Conservation (phyloP, 2,797 vertebrate genomes). For the Neosalanx taihuensis region DNA sequence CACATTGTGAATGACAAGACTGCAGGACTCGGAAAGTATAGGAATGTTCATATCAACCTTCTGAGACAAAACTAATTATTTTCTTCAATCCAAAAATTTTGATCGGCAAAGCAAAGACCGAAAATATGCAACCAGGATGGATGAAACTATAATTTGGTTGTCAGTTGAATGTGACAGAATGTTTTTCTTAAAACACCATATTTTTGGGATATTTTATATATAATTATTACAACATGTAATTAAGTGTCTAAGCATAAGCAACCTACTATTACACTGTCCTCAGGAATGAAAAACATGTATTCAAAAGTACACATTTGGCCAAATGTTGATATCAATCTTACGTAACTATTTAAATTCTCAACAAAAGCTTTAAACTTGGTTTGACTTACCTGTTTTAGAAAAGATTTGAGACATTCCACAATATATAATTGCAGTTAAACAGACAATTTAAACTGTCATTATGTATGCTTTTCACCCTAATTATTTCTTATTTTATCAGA, state of each 20-base stretch:
- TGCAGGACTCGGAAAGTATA: slow-evolving; percentile 65
- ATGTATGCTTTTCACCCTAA: slow-evolving; percentile 16
- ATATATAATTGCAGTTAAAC: not conserved
- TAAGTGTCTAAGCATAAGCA: no score
- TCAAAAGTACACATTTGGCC: no score
- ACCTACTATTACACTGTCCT: no score
- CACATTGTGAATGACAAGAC: slow-evolving; percentile 66
- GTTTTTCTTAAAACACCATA: no score
- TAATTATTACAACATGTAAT: no score
- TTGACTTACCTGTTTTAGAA: no score
- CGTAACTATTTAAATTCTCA: no score
- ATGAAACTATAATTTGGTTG: not conserved
- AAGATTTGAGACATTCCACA: not conserved
- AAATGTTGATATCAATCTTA: no score
- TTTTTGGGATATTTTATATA: no score
- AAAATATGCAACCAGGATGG: slow-evolving; percentile 9
- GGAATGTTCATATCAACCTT: slow-evolving; percentile 70
- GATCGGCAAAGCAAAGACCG: slow-evolving; percentile 56
- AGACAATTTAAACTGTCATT: not conserved
- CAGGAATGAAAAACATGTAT: no score
- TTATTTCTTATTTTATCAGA: slow-evolving; percentile 46
- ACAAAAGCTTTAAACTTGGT: no score
- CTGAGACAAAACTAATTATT: slow-evolving; percentile 74
- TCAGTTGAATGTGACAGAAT: not conserved
- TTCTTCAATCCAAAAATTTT: slow-evolving; percentile 48